Percentiles rank a stretch among this genome's conserved stretches.
Conservation (phyloP, 1,140 invertebrate genomes). For the Apis dorsata region DNA sequence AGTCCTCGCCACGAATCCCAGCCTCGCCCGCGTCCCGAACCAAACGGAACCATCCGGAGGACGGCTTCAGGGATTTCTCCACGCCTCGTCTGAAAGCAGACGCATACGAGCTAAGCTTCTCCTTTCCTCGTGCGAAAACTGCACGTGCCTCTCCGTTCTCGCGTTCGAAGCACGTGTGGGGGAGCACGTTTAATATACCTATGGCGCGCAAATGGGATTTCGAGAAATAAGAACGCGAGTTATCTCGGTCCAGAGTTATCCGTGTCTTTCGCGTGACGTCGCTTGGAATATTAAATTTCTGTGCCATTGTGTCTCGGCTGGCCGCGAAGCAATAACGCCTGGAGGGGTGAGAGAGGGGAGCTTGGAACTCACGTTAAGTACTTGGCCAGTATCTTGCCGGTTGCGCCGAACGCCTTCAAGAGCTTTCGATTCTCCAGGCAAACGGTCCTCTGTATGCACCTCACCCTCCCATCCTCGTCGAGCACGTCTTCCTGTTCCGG, state of each 20-base stretch:
- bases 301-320: too few species aligned
- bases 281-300: slow-evolving; percentile 34
- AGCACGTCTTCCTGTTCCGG: slow-evolving; percentile 71
- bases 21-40: slow-evolving; percentile 73
- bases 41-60: slow-evolving; percentile 72
- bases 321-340: neutral
- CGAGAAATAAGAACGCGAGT: neutral
- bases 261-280: neutral
- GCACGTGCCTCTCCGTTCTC: fast-evolving
- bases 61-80: slow-evolving; percentile 62
- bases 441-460: slow-evolving; percentile 75
- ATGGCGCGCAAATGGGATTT: neutral
- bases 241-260: neutral
- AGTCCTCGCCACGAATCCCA: slow-evolving; percentile 73
- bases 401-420: slow-evolving; percentile 67
- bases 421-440: slow-evolving; percentile 75
- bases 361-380: slow-evolving; percentile 74
- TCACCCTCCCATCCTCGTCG: slow-evolving; percentile 70
- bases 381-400: slow-evolving; percentile 70
- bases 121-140: neutral
- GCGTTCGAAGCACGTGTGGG: neutral
- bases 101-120: neutral
- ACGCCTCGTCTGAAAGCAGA: slow-evolving; percentile 49
- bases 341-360: too few species aligned
- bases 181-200: slow-evolving; percentile 1